Evolutionary conservation across 2,888 invertebrate genomes (phyloP).

Genomic region (Actias luna): DNA sequence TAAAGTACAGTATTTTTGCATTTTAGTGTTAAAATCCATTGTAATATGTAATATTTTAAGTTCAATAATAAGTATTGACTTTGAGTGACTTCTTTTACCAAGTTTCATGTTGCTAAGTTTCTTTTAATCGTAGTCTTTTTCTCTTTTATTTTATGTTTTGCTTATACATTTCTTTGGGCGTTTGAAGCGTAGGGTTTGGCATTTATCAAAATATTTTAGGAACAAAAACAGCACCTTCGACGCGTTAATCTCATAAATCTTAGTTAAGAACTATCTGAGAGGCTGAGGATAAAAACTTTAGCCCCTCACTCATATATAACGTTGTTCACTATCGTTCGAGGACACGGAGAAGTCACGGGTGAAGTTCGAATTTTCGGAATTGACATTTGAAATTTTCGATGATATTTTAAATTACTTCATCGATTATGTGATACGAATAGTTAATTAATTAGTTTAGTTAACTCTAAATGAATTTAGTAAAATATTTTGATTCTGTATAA

Average conservation of each 20-base stretch:
- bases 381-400: background rate
- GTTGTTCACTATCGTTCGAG: background rate
- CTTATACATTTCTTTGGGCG: background rate
- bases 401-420: too few relatives aligned
- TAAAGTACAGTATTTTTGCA: too few relatives aligned
- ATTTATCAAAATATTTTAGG: background rate
- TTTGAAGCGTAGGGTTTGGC: background rate
- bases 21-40: too few relatives aligned
- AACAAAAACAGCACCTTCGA: background rate
- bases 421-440: too few relatives aligned
- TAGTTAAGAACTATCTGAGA: constrained; percentile 3
- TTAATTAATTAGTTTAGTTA: too few relatives aligned
- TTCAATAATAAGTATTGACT: too few relatives aligned
- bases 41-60: too few relatives aligned
- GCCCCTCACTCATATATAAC: background rate
- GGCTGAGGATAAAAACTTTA: constrained; percentile 2
- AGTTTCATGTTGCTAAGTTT: background rate
- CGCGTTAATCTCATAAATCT: background rate
- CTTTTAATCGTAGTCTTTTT: background rate
- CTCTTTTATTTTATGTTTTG: background rate
- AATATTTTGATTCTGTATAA: too few relatives aligned
- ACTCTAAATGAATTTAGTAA: too few relatives aligned
- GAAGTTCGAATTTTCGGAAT: background rate
- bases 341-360: background rate
- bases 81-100: too few relatives aligned